Base-by-base conservation (phyloP, 2,888 invertebrate genomes). In the Drosophila koepferae region DNA sequence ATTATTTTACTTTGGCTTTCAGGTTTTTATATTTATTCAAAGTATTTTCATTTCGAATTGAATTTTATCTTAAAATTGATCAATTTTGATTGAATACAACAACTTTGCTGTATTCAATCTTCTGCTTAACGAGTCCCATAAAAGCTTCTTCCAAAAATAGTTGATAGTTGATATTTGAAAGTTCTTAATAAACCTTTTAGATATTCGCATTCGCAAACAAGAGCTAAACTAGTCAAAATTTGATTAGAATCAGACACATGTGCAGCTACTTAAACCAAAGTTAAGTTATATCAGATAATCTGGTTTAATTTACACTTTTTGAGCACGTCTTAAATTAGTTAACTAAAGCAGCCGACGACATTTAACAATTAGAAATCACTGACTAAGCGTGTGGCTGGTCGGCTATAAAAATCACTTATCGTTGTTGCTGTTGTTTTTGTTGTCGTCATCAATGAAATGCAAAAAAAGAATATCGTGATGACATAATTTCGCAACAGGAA, bases 401-500 rank as follows among this genome's bases (percentile, higher is more conserved):
- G 72, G 79, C 66, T 48, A 46, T 54, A 69, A 53, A 36, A 53
- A 53, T 48, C 28, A 59, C 31, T 31, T 34, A 36, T 2, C 43
- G 36, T 36, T 38, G 38, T 18, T 53, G 43, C 10, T 43, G 43
- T 16, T 51, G 51, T 5, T 56, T 38, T 48, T 23, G 63, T 67
- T 41, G 49, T 63, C 58, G 59, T 77, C 58, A 63, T 62, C 71
- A 56, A 79, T 69, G 80, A 77, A 80, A 80, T 76, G 76, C 73
- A 77, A 77, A 77, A 77, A 79, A 67, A 20, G 20, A 20, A 4
- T 79, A 77, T 79, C 67, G 79, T 79, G 77, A 74, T 77, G 77
- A 77, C 77, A 77, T 71, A 77, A 79, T 77, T 77, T 64, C 71
- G 71, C 79, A 77, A 77, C 79, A 62, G 79, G 77, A 82, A 79